phyloP scores from a whole-genome alignment of 2,888 invertebrate genomes.

The Drosophila robusta region DNA sequence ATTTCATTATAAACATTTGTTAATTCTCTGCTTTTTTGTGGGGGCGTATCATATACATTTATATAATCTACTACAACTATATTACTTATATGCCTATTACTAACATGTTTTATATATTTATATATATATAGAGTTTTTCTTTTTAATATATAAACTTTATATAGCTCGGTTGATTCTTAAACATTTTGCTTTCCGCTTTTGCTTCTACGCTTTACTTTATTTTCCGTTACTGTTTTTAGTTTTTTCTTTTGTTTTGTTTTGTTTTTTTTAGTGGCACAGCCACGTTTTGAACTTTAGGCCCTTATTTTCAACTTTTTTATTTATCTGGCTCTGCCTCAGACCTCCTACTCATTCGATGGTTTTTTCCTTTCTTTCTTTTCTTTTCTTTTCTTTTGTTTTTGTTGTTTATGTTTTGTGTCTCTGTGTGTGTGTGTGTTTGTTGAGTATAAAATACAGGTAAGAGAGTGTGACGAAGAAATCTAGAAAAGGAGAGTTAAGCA shows the following conservation, averaged over 20 bases:
- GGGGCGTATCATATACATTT: constrained; percentile 29
- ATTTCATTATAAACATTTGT: constrained; percentile 31
- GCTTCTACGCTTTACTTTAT: constrained; percentile 13
- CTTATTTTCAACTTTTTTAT: constrained; percentile 48
- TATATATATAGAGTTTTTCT: constrained; percentile 14
- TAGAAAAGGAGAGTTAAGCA: constrained; percentile 18
- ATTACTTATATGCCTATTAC: constrained; percentile 20
- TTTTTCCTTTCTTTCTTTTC: constrained; percentile 12
- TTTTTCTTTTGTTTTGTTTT: constrained; percentile 25
- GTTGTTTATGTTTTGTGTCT: constrained; percentile 24
- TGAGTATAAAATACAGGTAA: constrained; percentile 28
- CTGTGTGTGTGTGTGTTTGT: constrained; percentile 13
- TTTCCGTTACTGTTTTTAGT: constrained; percentile 11
- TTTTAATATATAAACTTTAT: constrained; percentile 23
- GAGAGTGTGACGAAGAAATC: constrained; percentile 20
- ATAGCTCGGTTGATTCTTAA: constrained; percentile 42
- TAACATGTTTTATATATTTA: constrained; percentile 15
- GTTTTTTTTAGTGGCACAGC: constrained; percentile 70
- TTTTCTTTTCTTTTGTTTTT: constrained; percentile 3
- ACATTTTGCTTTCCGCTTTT: constrained; percentile 27
- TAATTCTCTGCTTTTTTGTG: constrained; percentile 10
- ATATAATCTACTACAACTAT: constrained; percentile 36
- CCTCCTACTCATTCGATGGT: constrained; percentile 43
- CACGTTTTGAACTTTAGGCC: constrained; percentile 79
- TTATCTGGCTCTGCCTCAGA: constrained; percentile 21